Conservation (phyloP, 2,888 invertebrate genomes). For the Nemoura dubitans region DNA sequence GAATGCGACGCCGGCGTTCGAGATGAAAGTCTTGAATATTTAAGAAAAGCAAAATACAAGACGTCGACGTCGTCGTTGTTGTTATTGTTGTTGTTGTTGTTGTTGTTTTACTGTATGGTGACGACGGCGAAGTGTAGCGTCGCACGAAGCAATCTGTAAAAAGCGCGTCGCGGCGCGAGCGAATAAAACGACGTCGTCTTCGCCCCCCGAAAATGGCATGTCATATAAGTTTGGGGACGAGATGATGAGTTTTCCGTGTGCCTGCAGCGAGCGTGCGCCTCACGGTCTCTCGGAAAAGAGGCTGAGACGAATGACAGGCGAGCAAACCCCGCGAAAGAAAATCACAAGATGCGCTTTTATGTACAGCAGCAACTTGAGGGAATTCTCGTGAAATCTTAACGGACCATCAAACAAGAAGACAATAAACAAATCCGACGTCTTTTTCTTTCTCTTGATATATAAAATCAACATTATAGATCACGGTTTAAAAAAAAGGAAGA, state of each 20-base stretch:
- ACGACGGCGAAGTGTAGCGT: too few relatives aligned
- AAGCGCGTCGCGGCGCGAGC: too few relatives aligned
- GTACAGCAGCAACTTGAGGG: neutral
- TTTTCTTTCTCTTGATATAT: neutral
- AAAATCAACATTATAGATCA: neutral
- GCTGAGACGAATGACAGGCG: neutral
- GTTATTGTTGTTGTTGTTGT: too few relatives aligned
- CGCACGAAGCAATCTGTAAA: too few relatives aligned
- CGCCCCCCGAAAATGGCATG: too few relatives aligned
- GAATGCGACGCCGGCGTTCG: conserved; percentile 18
- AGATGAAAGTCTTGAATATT: neutral
- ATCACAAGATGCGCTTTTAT: neutral
- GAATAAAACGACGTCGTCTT: too few relatives aligned
- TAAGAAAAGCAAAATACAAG: neutral
- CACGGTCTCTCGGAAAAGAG: neutral
- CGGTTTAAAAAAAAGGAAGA: neutral
- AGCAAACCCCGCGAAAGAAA: neutral
- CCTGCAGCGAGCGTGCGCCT: too few relatives aligned
- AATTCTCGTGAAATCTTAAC: neutral
- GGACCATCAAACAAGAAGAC: neutral
- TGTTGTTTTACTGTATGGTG: too few relatives aligned
- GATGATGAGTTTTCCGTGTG: neutral
- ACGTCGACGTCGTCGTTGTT: neutral
- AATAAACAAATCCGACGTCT: neutral
- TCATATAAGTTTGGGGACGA: neutral